Percentiles rank a stretch among this genome's conserved stretches.
Conservation (phyloP, 2,797 vertebrate genomes). For the Phrynocephalus vlangalii region DNA sequence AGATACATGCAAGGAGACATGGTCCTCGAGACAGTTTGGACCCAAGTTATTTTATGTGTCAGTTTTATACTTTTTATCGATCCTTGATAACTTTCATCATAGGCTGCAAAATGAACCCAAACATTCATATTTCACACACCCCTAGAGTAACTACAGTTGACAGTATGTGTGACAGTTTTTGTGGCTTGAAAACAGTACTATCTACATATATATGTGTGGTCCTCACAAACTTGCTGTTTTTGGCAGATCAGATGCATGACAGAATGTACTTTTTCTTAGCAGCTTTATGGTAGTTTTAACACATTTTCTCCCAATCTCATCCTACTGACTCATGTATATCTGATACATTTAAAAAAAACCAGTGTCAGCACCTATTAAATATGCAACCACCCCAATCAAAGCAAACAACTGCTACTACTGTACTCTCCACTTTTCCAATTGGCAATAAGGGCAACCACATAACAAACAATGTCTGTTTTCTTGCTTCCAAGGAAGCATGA, state of each 20-base stretch:
- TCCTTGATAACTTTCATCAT: constrained; percentile 49
- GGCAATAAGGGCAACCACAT: background rate
- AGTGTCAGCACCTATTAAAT: background rate
- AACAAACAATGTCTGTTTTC: background rate
- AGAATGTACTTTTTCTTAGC: constrained; percentile 16
- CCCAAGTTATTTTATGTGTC: too few species aligned
- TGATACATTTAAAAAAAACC: background rate
- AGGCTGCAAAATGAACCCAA: constrained; percentile 2
- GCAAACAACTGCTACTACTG: background rate
- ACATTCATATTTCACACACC: constrained; percentile 15
- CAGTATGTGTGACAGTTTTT: constrained; percentile 5
- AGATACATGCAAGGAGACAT: too few species aligned
- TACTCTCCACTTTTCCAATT: background rate
- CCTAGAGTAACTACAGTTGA: background rate
- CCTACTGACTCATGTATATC: rapidly evolving
- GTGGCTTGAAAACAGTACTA: background rate
- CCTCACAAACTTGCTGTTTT: background rate
- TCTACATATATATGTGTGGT: background rate
- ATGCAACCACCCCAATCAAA: background rate
- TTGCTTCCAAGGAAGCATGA: background rate
- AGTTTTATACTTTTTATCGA: background rate
- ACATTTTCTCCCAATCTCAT: rapidly evolving
- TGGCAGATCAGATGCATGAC: too few species aligned
- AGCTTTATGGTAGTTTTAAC: rapidly evolving
- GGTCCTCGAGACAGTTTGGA: too few species aligned